Evolutionary conservation across 2,888 invertebrate genomes (phyloP).

Genomic region (Dryocosmus kuriphilus): DNA sequence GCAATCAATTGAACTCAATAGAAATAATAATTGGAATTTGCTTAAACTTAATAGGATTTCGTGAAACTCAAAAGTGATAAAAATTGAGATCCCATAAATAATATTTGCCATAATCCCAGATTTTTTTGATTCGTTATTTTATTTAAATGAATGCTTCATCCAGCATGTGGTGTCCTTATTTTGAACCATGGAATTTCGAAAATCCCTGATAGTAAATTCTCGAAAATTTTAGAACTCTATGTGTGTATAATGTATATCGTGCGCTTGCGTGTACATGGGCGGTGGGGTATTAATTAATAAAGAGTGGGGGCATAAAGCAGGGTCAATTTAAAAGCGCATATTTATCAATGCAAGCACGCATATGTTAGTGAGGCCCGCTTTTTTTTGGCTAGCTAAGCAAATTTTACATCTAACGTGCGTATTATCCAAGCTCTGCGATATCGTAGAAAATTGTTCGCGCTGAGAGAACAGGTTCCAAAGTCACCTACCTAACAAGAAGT

Average conservation of each 20-base stretch:
- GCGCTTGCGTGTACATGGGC: conserved; percentile 5
- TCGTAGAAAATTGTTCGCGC: background rate
- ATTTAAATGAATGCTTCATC: too few species aligned
- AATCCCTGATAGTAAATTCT: background rate
- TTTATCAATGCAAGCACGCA: conserved; percentile 61
- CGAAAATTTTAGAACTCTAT: conserved; percentile 2
- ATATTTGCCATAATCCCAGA: too few species aligned
- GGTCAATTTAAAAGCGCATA: conserved; percentile 59
- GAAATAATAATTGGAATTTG: too few species aligned
- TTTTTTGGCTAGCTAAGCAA: conserved; percentile 41
- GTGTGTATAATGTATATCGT: conserved; percentile 11
- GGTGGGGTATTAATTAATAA: conserved; percentile 4
- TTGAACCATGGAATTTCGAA: background rate
- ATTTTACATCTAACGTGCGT: conserved; percentile 27
- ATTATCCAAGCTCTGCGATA: conserved; percentile 14
- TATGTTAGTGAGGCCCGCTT: conserved; percentile 56
- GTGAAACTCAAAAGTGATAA: too few species aligned
- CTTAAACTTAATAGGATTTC: too few species aligned
- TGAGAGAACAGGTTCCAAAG: background rate
- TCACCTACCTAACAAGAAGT: background rate
- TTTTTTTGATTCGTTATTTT: too few species aligned
- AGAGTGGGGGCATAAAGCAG: conserved; percentile 54
- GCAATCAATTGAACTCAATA: too few species aligned
- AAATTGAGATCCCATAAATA: too few species aligned
- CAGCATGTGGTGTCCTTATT: too few species aligned